Base-by-base conservation (phyloP, 2,888 invertebrate species). In the Lydus trimaculatus region DNA sequence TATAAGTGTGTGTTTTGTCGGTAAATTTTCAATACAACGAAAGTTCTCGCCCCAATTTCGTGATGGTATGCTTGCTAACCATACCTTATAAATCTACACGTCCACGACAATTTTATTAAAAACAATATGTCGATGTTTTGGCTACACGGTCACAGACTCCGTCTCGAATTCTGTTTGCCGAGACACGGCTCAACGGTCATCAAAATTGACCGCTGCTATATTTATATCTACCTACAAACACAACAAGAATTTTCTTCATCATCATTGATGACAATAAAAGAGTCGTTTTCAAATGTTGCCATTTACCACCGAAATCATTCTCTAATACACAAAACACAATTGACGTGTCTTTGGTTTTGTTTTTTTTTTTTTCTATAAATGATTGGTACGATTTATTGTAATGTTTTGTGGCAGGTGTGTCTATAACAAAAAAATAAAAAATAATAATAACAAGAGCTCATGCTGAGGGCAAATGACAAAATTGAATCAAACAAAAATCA, bases 81-180 rank as follows among this genome's bases (percentile, higher is more conserved):
- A 52, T 52, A 52, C 48, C 48, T 48, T 11, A 52, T 52, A 52
- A 52, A 52, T 52, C 52, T 52, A 52, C 25, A 52, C 52, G 52
- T 52, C 52, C 25, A 11, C 52, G 52, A 52, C 52, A 52, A 52
- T 52, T 52, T 52, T 52, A 52, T 52, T 17, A 31, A 39, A 61
- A 61, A 17, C 36, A 36, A 61, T 39, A 39, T 28, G 60, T 20
- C 36, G 61, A 25, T 61, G 61, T 61, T 61, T 61, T 61, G 61
- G 61, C 61, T 43, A 63, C 70, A 70, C 64, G 72, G 48, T 20
- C 20, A 52, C 52, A 52, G 20, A 58, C 68, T 65, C 72, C 70
- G 69, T 72, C 68, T 73, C 73, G 72, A 72, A 69, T 73, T 72
- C 72, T 70, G 63, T 69, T 69, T 72, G 72, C 61, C 72, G 66